Evolutionary conservation across 2,797 vertebrate species (phyloP).

Genomic region (Borostomias antarcticus): DNA sequence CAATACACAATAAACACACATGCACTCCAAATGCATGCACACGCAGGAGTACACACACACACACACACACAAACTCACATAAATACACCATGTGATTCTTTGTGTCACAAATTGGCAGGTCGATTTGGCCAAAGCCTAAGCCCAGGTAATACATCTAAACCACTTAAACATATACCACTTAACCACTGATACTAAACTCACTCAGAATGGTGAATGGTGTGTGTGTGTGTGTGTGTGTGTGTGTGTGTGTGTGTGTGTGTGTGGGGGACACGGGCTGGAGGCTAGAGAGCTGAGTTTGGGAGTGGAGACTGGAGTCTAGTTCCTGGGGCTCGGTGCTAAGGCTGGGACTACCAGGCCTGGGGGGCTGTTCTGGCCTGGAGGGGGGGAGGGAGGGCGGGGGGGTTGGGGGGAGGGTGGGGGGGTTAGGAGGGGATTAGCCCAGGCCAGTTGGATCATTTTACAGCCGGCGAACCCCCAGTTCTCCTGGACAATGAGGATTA

Average conservation of each 20-base stretch:
- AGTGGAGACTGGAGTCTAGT: not conserved
- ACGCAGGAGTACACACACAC: too few species aligned
- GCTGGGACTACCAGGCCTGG: not conserved
- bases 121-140: constrained; percentile 19
- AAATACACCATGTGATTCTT: too few species aligned
- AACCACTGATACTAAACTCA: constrained; percentile 47
- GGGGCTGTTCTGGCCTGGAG: constrained; percentile 58
- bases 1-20: too few species aligned
- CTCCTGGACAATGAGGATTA: constrained; percentile 84
- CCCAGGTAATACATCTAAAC: constrained; percentile 64
- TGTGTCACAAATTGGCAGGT: too few species aligned
- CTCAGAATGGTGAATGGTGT: constrained; percentile 27
- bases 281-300: not conserved
- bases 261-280: not conserved
- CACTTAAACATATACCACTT: constrained; percentile 53
- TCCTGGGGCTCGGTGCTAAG: not conserved
- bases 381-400: constrained; percentile 73
- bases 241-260: constrained; percentile 9
- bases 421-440: constrained; percentile 90
- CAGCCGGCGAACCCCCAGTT: constrained; percentile 79
- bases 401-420: constrained; percentile 70
- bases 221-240: not conserved
- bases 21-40: too few species aligned
- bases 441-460: constrained; percentile 98
- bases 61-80: too few species aligned